Base-by-base conservation (phyloP, 1,140 invertebrate genomes). In the Sycophaga agraensis region DNA sequence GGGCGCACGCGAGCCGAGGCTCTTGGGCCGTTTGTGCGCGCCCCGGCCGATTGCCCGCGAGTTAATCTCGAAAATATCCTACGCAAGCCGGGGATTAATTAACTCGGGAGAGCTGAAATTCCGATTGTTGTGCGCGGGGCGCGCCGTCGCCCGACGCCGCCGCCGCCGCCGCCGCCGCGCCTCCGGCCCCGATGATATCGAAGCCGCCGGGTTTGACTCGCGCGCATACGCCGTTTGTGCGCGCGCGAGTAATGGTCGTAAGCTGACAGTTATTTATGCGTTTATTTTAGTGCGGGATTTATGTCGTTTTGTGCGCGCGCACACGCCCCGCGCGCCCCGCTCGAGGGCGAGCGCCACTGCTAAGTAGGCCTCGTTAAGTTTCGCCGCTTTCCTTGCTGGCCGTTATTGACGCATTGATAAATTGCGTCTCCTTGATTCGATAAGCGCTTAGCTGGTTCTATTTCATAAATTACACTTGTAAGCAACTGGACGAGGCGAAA, bases 51-150 rank as follows among this genome's bases (percentile, higher is more conserved):
- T 48, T 35, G 35, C 31, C 19, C 4, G 19, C 17, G 22, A 58
- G 37, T 22, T 45, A 53, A 60, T 51, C 24, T 50, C 28, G 46
- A 26, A 50, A 58, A 59, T 50, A 50, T 59, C 48, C 34, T 56
- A 35, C 54, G 59, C 22, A 21, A 59, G 39, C 31, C 35, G 31
- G 48, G 61, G 65, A 67, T 61, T 43, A 53, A 54, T 59, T 63
- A 62, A 65, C 65, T 60, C 37, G 9, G 53, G 48, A 65, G 64
- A 61, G 42, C 53, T 62, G 46, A 43, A 45, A 34, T 45, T 56
- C 16, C 28, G 26, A 56, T 56, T 56, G 35, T 40, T n/a, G 4
- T 16, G n/a, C 4, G 4, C 16, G 17, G 17, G 0, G 4, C 19
- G 22, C n/a, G n/a, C n/a, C n/a, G n/a, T n/a, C n/a, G n/a, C n/a